These are phyloP conservation scores for Baronia brevicornis DNA, from an alignment of 2,888 invertebrate genomes.

Conservation along the genomic window DNA sequence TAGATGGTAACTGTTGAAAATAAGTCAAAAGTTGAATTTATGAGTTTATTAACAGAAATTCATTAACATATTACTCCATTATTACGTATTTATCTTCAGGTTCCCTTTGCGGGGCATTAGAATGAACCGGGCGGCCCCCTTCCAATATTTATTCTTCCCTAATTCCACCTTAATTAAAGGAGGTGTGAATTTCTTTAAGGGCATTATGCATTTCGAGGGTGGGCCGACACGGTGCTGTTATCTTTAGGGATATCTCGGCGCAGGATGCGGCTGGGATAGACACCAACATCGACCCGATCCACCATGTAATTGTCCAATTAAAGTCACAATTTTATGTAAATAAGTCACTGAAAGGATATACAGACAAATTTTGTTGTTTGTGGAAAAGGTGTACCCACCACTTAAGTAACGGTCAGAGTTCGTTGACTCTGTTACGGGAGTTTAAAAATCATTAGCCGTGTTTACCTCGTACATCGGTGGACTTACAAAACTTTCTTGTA, in stretches of 20 bases:
- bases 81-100: slow-evolving; percentile 53
- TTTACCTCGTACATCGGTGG: too few species aligned
- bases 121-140: slow-evolving; percentile 39
- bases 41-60: slow-evolving; percentile 30
- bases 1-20: too few species aligned
- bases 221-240: slow-evolving; percentile 51
- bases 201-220: slow-evolving; percentile 56
- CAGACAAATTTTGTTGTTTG: slow-evolving; percentile 17
- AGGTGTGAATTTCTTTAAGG: slow-evolving; percentile 69
- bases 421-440: slow-evolving; percentile 14
- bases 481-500: too few species aligned
- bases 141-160: slow-evolving; percentile 59
- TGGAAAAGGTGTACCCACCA: slow-evolving; percentile 25
- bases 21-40: slow-evolving; percentile 4
- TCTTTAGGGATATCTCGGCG: slow-evolving; percentile 52
- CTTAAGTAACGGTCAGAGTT: slow-evolving; percentile 11
- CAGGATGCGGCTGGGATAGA: slow-evolving; percentile 59
- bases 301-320: slow-evolving; percentile 72
- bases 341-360: slow-evolving; percentile 25
- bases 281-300: slow-evolving; percentile 42
- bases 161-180: slow-evolving; percentile 65
- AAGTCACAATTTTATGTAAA: slow-evolving; percentile 66
- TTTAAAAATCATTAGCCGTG: too few species aligned
- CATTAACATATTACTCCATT: slow-evolving; percentile 44
- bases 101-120: slow-evolving; percentile 35